Base-by-base conservation (phyloP, 2,797 vertebrate species). In the Jordanella pulchra region DNA sequence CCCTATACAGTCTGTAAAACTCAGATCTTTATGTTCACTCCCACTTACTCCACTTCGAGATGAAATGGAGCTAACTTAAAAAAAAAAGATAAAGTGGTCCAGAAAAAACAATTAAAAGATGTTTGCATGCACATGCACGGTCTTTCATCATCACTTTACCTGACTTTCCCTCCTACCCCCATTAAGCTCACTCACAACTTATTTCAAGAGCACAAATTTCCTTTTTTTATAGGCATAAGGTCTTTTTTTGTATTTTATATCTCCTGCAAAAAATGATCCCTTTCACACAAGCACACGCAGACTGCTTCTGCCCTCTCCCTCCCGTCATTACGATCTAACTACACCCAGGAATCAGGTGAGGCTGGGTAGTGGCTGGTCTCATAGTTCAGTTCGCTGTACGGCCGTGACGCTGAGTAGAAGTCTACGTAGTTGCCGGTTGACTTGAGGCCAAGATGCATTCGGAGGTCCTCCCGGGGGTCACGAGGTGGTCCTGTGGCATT, bases 361-460 rank as follows among this genome's bases (percentile, higher is more conserved):
- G 97, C 97, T 27, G 98, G 98, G 91, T 99, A 99, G 95, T 99
- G 98, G 94, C 98, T 99, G 85, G 97, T 99, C 95, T 99, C 98
- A 72, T 99, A 99, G 95, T 99, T 99, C 91, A 99, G 96, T 97
- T 99, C 98, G 75, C 98, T 99, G 95, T 99, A 99, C 81, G 98
- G 98, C 84, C 98, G 96, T 60, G 98, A 97, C 53, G 98, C 98
- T 3, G 98, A 99, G 93, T 99, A 99, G 95, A 99, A 99, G 95
- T 99, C 98, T 78, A 99, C 98, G 4, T 99, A 99, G 93, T 99
- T 99, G 91, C 98, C 98, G 0, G 98, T 99, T 94, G 98, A 99
- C 93, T 99, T 99, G 90, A 99, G 96, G 91, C 97, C 98, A 94
- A 99, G 96, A 84, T 99, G 97, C 97, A 99, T 99, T 93, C 97